Evolutionary conservation across 2,113 vertebrate genomes (phyloP).

Genomic region (Proteles cristata): DNA sequence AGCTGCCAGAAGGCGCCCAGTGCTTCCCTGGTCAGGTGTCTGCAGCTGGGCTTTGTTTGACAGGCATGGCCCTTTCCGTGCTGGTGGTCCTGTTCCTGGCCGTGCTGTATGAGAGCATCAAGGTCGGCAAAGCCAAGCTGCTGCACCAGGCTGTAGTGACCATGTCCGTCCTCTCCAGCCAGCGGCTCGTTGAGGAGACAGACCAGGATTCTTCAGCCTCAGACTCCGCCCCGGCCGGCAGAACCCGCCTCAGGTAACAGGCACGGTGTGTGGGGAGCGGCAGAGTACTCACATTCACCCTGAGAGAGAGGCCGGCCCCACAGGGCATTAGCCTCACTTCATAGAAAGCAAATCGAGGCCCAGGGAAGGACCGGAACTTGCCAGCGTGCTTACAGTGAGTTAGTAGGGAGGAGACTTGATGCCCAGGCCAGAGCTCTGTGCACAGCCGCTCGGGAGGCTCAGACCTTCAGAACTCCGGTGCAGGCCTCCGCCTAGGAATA

Average conservation of each 20-base stretch:
- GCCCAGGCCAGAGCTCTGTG: not conserved
- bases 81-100: conserved; percentile 92
- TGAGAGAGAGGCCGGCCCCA: conserved; percentile 42
- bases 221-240: not conserved
- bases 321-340: not conserved
- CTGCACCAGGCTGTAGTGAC: conserved; percentile 64
- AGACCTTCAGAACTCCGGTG: not conserved
- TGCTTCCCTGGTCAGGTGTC: not conserved
- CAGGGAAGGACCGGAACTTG: not conserved
- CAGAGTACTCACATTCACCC: not conserved
- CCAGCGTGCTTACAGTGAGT: not conserved
- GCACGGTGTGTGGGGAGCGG: not conserved
- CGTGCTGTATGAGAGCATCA: conserved; percentile 92
- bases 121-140: conserved; percentile 91
- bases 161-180: conserved; percentile 62
- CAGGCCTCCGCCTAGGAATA: not conserved
- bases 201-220: conserved; percentile 55
- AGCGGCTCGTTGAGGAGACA: conserved; percentile 70
- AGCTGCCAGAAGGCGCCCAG: not conserved
- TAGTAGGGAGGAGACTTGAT: not conserved
- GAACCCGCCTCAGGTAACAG: conserved; percentile 61
- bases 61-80: conserved; percentile 94
- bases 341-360: not conserved
- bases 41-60: not conserved
- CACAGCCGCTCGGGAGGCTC: not conserved